Conservation (phyloP, 2,888 invertebrate genomes). For the Halictus quadricinctus region DNA sequence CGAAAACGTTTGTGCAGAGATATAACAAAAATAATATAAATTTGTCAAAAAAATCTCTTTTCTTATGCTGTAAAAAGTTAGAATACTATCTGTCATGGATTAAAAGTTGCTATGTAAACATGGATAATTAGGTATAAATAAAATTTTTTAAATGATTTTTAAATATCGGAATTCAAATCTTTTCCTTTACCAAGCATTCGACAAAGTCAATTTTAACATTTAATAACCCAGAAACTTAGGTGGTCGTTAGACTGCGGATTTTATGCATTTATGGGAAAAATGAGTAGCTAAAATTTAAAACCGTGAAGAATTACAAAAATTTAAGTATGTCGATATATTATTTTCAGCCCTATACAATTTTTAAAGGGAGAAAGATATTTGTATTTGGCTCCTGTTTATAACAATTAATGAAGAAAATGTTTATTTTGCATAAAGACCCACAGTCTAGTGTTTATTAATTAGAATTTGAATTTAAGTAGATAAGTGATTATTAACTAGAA, state of each 20-base stretch:
- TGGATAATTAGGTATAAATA: conserved; percentile 12
- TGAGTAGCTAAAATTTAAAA: no score
- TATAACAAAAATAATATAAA: conserved; percentile 83
- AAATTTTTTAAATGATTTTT: background rate
- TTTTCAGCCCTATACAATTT: no score
- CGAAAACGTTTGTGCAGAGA: conserved; percentile 85
- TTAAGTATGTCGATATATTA: no score
- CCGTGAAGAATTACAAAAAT: no score
- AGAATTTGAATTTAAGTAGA: no score
- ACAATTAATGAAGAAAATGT: no score
- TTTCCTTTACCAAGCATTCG: background rate
- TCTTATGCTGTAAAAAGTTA: conserved; percentile 86
- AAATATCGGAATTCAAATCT: background rate
- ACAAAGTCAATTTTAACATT: background rate
- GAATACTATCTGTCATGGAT: conserved; percentile 89
- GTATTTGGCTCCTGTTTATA: no score
- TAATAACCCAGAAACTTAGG: background rate
- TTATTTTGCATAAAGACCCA: no score
- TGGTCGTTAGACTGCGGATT: background rate
- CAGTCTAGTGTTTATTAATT: no score
- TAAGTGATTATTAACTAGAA: no score
- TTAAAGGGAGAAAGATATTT: no score
- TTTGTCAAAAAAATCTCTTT: conserved; percentile 83
- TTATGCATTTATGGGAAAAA: no score
- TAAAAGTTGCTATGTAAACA: conserved; percentile 74